Evolutionary conservation across 2,113 vertebrate species (phyloP), one percentile per base, ranked within the genome.

Genomic region (Perca fluviatilis): DNA sequence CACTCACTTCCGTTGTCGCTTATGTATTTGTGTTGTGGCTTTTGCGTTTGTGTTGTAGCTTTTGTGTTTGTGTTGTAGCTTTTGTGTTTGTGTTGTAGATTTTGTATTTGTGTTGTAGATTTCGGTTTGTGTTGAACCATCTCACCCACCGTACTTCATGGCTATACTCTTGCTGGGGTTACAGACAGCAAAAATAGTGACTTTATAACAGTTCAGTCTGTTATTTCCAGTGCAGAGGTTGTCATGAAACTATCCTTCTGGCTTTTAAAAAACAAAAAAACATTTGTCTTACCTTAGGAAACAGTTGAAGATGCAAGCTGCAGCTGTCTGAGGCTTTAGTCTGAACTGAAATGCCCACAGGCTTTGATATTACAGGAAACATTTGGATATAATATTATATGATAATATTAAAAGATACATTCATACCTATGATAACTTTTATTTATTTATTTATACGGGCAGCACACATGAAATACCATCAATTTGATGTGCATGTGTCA

Each of bases 161-260:
- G 51, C 65, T 63, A n/a, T 46, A 80, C 74, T 71, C 21, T 79
- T 66, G 30, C 19, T 49, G 69, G 11, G 68, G 57, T 70, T 63
- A 46, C 30, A 67, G 10, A n/a, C 27, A 54, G 70, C 50, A 5
- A 66, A 56, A n/a, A 19, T 51, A 23, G n/a, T 49, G 62, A 14
- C 25, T 74, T 61, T 25, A 62, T 8, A 36, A 12, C 50, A 21
- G 15, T 40, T 73, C 36, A 68, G 11, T 15, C 43, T 66, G 16
- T 47, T 60, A 21, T 69, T 46, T 57, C 14, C 54, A 61, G n/a
- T 51, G 3, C 53, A 65, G 30, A 62, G 50, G 61, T 56, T 64
- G 11, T 64, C 43, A 25, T 36, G n/a, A 49, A 57, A 51, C 2
- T 5, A 16, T 66, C 16, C 14, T 5, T 23, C 23, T 6, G 21